Conservation (phyloP, 2,888 invertebrate genomes). For the Cataglyphis cursor region DNA sequence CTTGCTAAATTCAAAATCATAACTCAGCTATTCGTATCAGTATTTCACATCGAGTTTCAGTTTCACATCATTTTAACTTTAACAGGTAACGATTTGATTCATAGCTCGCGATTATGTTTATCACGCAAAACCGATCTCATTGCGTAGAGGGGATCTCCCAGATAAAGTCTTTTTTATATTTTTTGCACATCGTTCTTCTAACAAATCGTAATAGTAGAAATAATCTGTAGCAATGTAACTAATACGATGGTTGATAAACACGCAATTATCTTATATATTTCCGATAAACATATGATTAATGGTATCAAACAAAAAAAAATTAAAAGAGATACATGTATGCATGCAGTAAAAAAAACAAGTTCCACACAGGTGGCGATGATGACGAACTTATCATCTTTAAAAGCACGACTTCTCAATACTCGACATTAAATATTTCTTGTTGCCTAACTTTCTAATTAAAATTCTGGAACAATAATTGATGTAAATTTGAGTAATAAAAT, state of each 20-base stretch:
- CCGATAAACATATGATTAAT: conserved; percentile 26
- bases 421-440: not conserved
- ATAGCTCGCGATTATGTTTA: conserved; percentile 22
- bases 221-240: conserved; percentile 6
- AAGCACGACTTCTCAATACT: not conserved
- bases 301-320: not conserved
- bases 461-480: not conserved
- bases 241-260: not conserved
- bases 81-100: conserved; percentile 42
- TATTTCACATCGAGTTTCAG: conserved; percentile 7
- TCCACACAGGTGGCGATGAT: not conserved
- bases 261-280: not conserved
- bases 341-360: not conserved
- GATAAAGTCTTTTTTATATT: conserved; percentile 31
- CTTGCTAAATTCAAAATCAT: conserved; percentile 4
- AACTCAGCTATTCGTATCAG: not conserved
- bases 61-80: conserved; percentile 8
- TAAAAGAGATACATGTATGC: not conserved
- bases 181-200: not conserved
- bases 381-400: conserved; percentile 6
- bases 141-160: conserved; percentile 25
- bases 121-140: conserved; percentile 21
- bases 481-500: not conserved
- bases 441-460: not conserved
- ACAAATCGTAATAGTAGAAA: conserved; percentile 8